Base-by-base conservation (phyloP, 1,140 invertebrate genomes). In the Diabrotica virgifera region DNA sequence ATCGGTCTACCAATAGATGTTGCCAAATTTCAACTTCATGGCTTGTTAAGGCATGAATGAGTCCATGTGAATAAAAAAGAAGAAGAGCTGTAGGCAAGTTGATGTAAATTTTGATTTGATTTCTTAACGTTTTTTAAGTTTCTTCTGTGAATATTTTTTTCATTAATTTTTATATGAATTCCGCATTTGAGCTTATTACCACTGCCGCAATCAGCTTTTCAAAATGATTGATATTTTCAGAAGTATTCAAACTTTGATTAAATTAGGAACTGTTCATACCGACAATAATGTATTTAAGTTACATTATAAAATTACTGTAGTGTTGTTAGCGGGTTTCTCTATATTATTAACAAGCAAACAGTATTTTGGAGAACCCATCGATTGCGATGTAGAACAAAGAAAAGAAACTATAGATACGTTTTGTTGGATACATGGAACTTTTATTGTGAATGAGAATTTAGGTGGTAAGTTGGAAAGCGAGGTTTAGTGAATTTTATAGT, bases 391-490 rank as follows among this genome's bases (percentile, higher is more conserved):
- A 50, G 81, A 54, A 52, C 78, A 82, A 51, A 73, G 81, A 35
- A 80, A 80, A 67, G 81, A 89, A 66, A 83, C 86, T 38, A 82
- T 91, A 46, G 86, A 91, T 66, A 86, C 85, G 14, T 91, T 86
- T 71, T 93, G 90, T 77, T 92, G 88, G 89, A 90, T 90, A 50
- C 85, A 89, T 73, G 88, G 89, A 55, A 92, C 90, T 1, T 91
- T 87, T 70, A 89, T 88, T 0, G 71, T 88, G 5, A 79, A 80
- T 65, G 80, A 83, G 63, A 76, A 80, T 35, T 66, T 80, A 11
- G 64, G 67, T 57, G 78, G 82, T 85, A 73, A 77, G 77, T 59
- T 13, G 12, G 12, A 8, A 11, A 54, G 12, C 6, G 6, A 9
- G 52, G 52, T 24, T 6, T 53, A 53, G 52, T 7, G 7, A 24